Percentiles rank a stretch among this genome's conserved stretches.
These are phyloP conservation scores for Andricus quercusramuli DNA, from an alignment of 2,888 invertebrate species.

Conservation along the genomic window DNA sequence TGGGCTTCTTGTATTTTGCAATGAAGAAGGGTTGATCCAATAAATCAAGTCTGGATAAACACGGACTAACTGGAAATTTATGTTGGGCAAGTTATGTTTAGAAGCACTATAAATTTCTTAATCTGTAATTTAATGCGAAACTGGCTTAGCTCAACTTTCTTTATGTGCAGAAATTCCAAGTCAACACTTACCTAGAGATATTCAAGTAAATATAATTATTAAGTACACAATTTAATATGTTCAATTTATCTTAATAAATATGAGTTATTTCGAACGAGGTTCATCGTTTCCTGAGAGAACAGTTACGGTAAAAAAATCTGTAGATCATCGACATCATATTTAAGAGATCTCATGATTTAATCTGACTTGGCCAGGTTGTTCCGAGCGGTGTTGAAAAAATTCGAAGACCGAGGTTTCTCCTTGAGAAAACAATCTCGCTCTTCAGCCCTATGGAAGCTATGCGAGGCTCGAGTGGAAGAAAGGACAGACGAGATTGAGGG, in stretches of 20 bases:
- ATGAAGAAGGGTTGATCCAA: background rate
- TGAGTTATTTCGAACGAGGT: background rate
- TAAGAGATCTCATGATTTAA: slow-evolving; percentile 28
- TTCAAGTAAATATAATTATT: background rate
- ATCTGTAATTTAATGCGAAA: slow-evolving; percentile 12
- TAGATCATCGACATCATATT: slow-evolving; percentile 9
- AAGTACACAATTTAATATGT: background rate
- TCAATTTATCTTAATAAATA: background rate
- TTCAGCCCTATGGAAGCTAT: slow-evolving; percentile 23
- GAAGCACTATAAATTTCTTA: slow-evolving; percentile 31
- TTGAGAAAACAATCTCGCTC: slow-evolving; percentile 36
- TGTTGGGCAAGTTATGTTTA: slow-evolving; percentile 16
- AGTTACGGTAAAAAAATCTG: slow-evolving; percentile 13
- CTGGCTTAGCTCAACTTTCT: background rate
- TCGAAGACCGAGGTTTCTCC: slow-evolving; percentile 25
- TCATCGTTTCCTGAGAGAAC: background rate
- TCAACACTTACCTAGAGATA: background rate
- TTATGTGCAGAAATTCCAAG: background rate
- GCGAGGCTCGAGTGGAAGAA: slow-evolving; percentile 40
- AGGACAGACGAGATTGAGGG: slow-evolving; percentile 34
- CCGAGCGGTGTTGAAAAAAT: slow-evolving; percentile 8
- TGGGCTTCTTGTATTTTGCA: background rate
- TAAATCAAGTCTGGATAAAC: slow-evolving; percentile 26
- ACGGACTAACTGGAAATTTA: slow-evolving; percentile 27
- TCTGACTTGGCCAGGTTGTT: slow-evolving; percentile 20